A percentile compares a stretch with the other conserved stretches of the same genome.
Conservation (phyloP, 92 coral and sea anemone species). For the Hydrozoanthus gracilis region DNA sequence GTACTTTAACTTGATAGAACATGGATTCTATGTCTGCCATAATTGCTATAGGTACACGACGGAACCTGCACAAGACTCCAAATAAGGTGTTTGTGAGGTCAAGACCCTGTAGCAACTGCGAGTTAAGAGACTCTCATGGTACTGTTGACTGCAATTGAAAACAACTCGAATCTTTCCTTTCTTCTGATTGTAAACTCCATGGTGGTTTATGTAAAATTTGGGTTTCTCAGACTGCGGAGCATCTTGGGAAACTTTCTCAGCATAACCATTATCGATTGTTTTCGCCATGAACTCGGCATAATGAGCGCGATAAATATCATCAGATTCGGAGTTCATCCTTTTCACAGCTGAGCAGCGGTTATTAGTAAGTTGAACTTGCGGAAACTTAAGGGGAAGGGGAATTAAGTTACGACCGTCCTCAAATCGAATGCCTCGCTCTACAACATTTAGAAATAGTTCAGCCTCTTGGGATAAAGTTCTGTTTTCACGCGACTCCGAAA, state of each 20-base stretch:
- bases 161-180: neutral
- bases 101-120: neutral
- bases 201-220: neutral
- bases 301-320: neutral
- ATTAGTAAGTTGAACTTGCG: neutral
- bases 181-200: neutral
- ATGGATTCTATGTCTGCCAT: too few relatives aligned
- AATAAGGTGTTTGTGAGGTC: neutral
- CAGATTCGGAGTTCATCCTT: neutral
- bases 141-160: neutral
- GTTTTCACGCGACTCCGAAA: neutral
- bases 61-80: neutral
- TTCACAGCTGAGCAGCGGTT: neutral
- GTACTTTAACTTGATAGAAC: neutral
- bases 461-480: neutral
- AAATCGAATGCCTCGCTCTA: too few relatives aligned
- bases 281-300: neutral
- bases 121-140: neutral
- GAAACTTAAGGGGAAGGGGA: conserved; percentile 50
- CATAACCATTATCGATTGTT: neutral
- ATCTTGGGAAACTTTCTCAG: too few relatives aligned
- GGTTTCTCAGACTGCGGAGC: too few relatives aligned
- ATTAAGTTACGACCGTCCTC: conserved; percentile 33
- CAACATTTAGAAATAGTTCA: neutral
- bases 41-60: too few relatives aligned